phyloP scores from a whole-genome alignment of 1,140 invertebrate species.

The Sinonovacula constricta region DNA sequence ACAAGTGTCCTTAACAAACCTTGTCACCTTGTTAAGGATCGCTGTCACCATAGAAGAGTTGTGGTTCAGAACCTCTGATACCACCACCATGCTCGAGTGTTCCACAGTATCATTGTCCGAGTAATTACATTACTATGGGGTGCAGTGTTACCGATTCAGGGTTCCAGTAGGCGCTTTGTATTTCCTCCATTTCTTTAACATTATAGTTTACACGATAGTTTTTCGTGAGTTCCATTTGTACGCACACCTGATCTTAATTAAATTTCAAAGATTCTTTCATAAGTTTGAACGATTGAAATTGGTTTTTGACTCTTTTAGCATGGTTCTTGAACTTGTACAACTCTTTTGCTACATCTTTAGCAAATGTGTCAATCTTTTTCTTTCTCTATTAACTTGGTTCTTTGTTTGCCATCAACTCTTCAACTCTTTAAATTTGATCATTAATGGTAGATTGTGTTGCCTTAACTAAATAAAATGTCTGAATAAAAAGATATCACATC shows the following conservation, averaged over 20 bases:
- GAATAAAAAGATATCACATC: no score
- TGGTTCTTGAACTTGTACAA: constrained; percentile 19
- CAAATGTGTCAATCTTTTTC: constrained; percentile 5
- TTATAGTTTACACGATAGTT: constrained; percentile 39
- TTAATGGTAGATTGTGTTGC: no score
- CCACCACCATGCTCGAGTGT: constrained; percentile 43
- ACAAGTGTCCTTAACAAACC: constrained; percentile 11
- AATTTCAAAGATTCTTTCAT: constrained; percentile 41
- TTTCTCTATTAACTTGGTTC: constrained; percentile 17
- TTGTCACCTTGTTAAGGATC: constrained; percentile 37
- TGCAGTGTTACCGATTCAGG: constrained; percentile 37
- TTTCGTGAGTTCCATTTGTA: constrained; percentile 55
- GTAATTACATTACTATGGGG: constrained; percentile 44
- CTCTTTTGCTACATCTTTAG: background rate
- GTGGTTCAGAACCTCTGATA: constrained; percentile 31
- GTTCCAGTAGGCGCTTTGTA: constrained; percentile 53
- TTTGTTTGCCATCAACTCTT: constrained; percentile 32
- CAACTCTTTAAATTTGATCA: no score
- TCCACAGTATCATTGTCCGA: background rate
- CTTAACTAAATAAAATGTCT: no score
- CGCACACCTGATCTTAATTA: constrained; percentile 17
- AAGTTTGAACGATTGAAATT: constrained; percentile 24
- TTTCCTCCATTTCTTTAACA: constrained; percentile 36
- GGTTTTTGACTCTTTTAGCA: constrained; percentile 22
- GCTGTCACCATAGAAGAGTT: constrained; percentile 29